Conservation (phyloP, 1,140 invertebrate species). For the Phocides pigmalion region DNA sequence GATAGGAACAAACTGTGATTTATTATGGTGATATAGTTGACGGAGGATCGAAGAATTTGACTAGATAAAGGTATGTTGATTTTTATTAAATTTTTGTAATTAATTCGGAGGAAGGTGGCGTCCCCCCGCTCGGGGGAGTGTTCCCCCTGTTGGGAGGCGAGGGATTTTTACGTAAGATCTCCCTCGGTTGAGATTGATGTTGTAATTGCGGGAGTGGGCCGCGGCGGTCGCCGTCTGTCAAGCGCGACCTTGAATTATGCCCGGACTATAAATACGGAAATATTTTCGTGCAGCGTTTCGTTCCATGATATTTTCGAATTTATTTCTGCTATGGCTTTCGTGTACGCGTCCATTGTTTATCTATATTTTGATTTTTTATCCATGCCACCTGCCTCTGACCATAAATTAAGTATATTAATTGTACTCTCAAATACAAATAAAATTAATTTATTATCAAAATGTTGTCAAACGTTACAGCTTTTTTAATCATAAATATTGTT, state of each 20-base stretch:
- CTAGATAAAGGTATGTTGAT: conserved; percentile 69
- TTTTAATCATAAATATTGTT: too few species aligned
- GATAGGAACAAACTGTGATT: conserved; percentile 83
- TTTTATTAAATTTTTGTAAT: conserved; percentile 50
- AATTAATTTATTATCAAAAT: conserved; percentile 31
- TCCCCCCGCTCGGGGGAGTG: conserved; percentile 36
- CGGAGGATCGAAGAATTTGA: conserved; percentile 69
- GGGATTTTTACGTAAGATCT: conserved; percentile 67
- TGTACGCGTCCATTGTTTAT: conserved; percentile 22
- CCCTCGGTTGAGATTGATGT: conserved; percentile 51
- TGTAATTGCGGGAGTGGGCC: conserved; percentile 60
- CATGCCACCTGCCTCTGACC: not conserved
- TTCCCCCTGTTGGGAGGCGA: conserved; percentile 40
- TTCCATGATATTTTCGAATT: conserved; percentile 36
- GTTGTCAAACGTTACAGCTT: conserved; percentile 17
- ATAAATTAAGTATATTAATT: not conserved
- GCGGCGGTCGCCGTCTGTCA: conserved; percentile 64
- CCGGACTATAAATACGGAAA: conserved; percentile 79
- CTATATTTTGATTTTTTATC: conserved; percentile 8
- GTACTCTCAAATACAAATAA: too few species aligned
- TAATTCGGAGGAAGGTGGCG: conserved; percentile 49
- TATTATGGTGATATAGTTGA: conserved; percentile 78
- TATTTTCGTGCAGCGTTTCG: conserved; percentile 58
- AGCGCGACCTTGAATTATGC: conserved; percentile 71
- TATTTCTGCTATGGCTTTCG: conserved; percentile 31